Evolutionary conservation across 2,888 invertebrate genomes (phyloP).

Genomic region (Aplocera efformata): DNA sequence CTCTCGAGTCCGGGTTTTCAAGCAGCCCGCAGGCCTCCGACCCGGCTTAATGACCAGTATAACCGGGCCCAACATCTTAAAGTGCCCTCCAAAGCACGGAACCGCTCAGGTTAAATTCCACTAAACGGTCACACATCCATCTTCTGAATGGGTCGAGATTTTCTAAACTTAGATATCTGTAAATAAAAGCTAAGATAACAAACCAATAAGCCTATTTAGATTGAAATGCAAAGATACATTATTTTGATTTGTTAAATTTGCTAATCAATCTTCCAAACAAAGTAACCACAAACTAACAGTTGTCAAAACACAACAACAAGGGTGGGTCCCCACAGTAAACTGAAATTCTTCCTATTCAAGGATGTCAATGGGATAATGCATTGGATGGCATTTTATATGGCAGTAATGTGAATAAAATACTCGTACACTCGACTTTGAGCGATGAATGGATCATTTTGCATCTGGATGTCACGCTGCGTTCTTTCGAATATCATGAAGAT

Average conservation of each 20-base stretch:
- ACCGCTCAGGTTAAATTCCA: too few species aligned
- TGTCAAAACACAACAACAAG: constrained; percentile 46
- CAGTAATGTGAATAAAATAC: constrained; percentile 14
- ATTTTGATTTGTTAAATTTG: constrained; percentile 30
- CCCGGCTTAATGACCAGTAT: too few species aligned
- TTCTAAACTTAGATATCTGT: too few species aligned
- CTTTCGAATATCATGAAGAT: constrained; percentile 15
- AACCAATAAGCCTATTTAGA: too few species aligned
- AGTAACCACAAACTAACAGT: constrained; percentile 32
- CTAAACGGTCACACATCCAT: too few species aligned
- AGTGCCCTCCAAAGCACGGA: too few species aligned
- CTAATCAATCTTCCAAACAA: constrained; percentile 49
- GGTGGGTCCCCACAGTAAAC: constrained; percentile 27
- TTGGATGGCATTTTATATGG: constrained; percentile 19
- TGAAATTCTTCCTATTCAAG: constrained; percentile 21
- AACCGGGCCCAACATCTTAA: too few species aligned
- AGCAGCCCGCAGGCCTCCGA: too few species aligned
- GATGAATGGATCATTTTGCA: constrained; percentile 10
- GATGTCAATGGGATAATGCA: constrained; percentile 11
- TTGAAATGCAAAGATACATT: background rate
- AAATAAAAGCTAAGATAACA: too few species aligned
- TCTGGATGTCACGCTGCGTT: constrained; percentile 26
- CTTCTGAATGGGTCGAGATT: too few species aligned
- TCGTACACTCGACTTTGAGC: constrained; percentile 6
- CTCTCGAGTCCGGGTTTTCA: too few species aligned